These are phyloP conservation scores for Ammodramus savannarum DNA, from an alignment of 2,113 vertebrate species.

Conservation along the genomic window DNA sequence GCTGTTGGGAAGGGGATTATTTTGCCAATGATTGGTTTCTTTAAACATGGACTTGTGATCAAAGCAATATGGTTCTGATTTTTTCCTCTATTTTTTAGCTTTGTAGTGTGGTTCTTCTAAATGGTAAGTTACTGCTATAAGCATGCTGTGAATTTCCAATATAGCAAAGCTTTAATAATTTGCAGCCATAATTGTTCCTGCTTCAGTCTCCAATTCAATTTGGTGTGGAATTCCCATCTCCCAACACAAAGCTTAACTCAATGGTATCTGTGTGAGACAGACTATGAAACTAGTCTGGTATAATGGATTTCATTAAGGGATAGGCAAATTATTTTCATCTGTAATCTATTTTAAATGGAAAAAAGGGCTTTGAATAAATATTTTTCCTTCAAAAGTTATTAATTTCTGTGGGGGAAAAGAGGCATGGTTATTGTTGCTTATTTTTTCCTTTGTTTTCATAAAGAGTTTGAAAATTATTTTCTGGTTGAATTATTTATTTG, in stretches of 20 bases:
- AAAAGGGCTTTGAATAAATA: constrained; percentile 18
- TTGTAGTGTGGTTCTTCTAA: constrained; percentile 1
- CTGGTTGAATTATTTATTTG: neutral
- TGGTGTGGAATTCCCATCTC: constrained; percentile 50
- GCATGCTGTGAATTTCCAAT: constrained; percentile 42
- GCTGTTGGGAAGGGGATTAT: constrained; percentile 30
- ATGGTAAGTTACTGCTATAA: neutral
- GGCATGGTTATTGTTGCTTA: neutral
- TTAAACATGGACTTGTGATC: constrained; percentile 29
- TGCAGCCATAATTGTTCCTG: constrained; percentile 47
- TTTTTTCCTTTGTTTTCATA: neutral
- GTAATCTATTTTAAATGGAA: constrained; percentile 27
- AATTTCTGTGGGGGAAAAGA: neutral
- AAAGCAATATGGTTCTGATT: constrained; percentile 38
- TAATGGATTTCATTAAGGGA: constrained; percentile 47
- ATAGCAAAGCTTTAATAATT: constrained; percentile 49
- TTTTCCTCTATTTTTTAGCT: constrained; percentile 30
- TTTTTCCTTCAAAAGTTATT: constrained; percentile 17
- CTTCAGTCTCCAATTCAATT: constrained; percentile 53
- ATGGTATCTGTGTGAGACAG: constrained; percentile 43
- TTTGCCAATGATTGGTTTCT: constrained; percentile 47
- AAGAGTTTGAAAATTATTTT: neutral
- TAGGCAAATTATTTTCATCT: constrained; percentile 42
- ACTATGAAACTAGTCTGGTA: constrained; percentile 22
- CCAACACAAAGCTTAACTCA: constrained; percentile 34